Percentiles rank a stretch among this genome's conserved stretches.
These are phyloP conservation scores for Melieria picta DNA, from an alignment of 2,888 invertebrate species.

Conservation along the genomic window DNA sequence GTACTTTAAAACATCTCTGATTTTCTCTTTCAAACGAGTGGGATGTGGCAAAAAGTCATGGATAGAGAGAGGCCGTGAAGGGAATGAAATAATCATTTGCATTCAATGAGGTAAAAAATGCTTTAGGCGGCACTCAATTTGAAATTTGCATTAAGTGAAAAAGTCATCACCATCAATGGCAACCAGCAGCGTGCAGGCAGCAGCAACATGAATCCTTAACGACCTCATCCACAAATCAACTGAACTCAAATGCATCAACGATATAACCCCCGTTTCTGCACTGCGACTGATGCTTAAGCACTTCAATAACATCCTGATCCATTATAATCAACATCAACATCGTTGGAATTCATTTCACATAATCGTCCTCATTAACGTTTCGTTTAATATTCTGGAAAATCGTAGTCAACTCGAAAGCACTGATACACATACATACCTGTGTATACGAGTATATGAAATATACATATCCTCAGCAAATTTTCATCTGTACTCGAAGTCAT, in stretches of 20 bases:
- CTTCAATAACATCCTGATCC: not conserved
- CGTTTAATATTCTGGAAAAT: conserved; percentile 48
- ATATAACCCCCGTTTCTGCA: not conserved
- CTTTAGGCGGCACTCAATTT: conserved; percentile 43
- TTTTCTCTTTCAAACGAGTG: too few relatives aligned
- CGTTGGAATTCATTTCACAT: conserved; percentile 41
- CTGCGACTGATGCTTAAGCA: not conserved
- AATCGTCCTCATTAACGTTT: conserved; percentile 51
- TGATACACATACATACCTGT: too few relatives aligned
- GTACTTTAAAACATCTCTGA: too few relatives aligned
- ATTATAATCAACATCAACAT: conserved; percentile 41
- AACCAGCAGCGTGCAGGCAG: conserved; percentile 45
- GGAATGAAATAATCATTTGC: not conserved
- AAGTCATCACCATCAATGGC: conserved; percentile 43
- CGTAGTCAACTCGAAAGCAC: conserved; percentile 38
- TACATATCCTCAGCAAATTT: too few relatives aligned
- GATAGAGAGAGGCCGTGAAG: too few relatives aligned
- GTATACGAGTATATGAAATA: too few relatives aligned
- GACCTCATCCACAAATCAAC: conserved; percentile 32
- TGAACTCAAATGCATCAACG: conserved; percentile 15
- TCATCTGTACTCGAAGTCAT: too few relatives aligned
- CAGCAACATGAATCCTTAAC: conserved; percentile 31
- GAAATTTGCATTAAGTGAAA: conserved; percentile 51
- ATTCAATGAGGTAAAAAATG: conserved; percentile 35
- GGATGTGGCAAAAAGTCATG: too few relatives aligned